Percentiles rank a stretch among this genome's conserved stretches.
Evolutionary conservation across 2,113 vertebrate species (phyloP).

Genomic region (Hucho hucho): DNA sequence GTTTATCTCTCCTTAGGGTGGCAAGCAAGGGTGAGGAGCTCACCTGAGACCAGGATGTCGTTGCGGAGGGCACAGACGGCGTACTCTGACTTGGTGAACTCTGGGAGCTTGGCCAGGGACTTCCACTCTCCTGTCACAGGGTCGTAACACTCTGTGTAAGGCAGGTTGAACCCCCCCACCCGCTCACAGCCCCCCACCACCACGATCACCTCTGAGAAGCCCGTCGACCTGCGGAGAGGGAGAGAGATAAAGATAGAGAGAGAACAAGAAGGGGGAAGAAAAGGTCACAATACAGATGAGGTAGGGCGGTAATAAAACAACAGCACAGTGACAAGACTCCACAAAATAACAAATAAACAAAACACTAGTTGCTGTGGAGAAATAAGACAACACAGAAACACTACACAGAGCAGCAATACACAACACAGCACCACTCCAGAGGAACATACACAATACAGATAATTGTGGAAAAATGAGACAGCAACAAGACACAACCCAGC

Average conservation of each 20-base stretch:
- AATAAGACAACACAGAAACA: too few species aligned
- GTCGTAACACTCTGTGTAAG: conserved; percentile 96
- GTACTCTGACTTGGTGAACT: conserved; percentile 98
- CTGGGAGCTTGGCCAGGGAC: conserved; percentile 94
- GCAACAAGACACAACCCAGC: too few species aligned
- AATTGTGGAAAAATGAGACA: too few species aligned
- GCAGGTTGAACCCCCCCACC: conserved; percentile 94
- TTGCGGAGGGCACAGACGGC: conserved; percentile 95
- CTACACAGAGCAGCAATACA: too few species aligned
- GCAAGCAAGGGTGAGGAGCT: conserved; percentile 32
- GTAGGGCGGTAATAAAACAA: background rate
- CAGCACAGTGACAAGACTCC: background rate
- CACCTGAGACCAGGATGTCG: conserved; percentile 97
- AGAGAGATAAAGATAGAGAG: background rate
- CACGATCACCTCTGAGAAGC: conserved; percentile 96
- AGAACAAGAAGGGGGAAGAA: background rate
- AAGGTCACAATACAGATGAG: background rate
- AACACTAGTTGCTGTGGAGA: too few species aligned
- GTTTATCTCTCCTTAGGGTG: too few species aligned
- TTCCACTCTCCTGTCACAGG: conserved; percentile 97
- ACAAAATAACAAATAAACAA: too few species aligned
- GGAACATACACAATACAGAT: too few species aligned
- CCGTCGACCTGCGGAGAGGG: conserved; percentile 83
- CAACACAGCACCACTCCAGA: too few species aligned
- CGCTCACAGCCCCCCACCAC: conserved; percentile 97